phyloP scores from a whole-genome alignment of 37 sponge, comb jelly and placozoan genomes.

The Bolinopsis microptera region DNA sequence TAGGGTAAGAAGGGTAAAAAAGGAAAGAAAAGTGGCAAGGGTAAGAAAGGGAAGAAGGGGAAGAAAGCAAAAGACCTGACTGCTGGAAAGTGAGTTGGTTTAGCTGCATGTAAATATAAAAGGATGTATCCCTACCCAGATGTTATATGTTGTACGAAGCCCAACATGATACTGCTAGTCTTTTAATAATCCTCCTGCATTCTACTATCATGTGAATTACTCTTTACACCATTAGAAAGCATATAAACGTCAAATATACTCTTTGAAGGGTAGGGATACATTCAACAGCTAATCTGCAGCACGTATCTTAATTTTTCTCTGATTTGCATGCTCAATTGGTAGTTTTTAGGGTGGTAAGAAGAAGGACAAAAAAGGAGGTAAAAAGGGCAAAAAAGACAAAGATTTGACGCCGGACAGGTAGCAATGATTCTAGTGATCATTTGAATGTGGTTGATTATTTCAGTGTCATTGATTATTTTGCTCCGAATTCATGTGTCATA shows the following conservation, averaged over 20 bases:
- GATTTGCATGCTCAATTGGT: constrained; percentile 56
- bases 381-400: constrained; percentile 98
- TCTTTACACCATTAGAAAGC: no score
- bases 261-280: not conserved
- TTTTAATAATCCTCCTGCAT: no score
- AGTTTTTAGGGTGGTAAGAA: constrained; percentile 69
- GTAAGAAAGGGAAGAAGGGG: constrained; percentile 77
- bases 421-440: not conserved
- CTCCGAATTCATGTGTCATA: no score
- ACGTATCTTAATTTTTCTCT: not conserved
- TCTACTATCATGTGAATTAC: no score
- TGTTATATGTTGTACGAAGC: not conserved
- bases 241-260: not conserved
- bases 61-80: constrained; percentile 23
- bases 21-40: constrained; percentile 75
- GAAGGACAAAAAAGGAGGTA: constrained; percentile 87
- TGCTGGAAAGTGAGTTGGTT: constrained; percentile 36
- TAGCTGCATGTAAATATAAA: not conserved
- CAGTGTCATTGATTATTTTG: not conserved
- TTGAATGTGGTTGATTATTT: not conserved
- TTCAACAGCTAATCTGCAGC: not conserved
- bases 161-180: no score
- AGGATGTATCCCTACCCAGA: not conserved
- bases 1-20: constrained; percentile 66
- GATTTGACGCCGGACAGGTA: constrained; percentile 95